A percentile compares a stretch with the other conserved stretches of the same genome.
phyloP scores from a whole-genome alignment of 92 coral and sea anemone species.

The Anthopleura xanthogrammica region DNA sequence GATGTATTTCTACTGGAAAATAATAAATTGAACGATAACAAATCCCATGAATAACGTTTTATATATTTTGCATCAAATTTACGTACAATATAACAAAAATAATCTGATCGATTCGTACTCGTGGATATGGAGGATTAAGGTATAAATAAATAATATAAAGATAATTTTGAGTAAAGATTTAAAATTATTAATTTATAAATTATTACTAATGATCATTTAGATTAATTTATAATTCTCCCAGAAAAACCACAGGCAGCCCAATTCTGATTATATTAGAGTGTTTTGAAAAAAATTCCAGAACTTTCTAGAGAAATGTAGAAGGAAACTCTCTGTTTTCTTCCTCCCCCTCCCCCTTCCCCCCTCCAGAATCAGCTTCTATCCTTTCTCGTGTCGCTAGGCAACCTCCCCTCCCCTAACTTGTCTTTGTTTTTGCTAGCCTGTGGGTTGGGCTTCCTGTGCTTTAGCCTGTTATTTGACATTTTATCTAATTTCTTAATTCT shows the following conservation, averaged over 20 bases:
- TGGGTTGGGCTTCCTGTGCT: neutral
- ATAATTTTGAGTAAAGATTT: neutral
- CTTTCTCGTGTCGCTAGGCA: too few species aligned
- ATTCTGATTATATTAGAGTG: too few species aligned
- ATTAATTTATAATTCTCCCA: neutral
- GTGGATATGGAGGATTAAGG: neutral
- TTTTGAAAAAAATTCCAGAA: too few species aligned
- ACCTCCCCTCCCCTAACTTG: neutral
- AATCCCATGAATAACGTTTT: neutral
- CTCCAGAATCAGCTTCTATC: too few species aligned
- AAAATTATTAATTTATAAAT: neutral
- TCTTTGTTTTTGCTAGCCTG: neutral
- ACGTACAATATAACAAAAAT: constrained; percentile 1
- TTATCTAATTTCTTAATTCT: neutral
- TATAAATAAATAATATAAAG: constrained; percentile 3
- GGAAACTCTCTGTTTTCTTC: neutral
- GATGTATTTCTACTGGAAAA: neutral
- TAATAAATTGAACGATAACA: neutral
- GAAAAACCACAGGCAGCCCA: too few species aligned
- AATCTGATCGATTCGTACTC: neutral
- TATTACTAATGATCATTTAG: neutral
- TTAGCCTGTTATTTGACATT: neutral
- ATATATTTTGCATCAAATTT: neutral
- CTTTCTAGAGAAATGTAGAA: too few species aligned
- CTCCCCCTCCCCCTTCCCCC: neutral